Conservation (phyloP, 2,888 invertebrate genomes). For the Cephus sareptanus region DNA sequence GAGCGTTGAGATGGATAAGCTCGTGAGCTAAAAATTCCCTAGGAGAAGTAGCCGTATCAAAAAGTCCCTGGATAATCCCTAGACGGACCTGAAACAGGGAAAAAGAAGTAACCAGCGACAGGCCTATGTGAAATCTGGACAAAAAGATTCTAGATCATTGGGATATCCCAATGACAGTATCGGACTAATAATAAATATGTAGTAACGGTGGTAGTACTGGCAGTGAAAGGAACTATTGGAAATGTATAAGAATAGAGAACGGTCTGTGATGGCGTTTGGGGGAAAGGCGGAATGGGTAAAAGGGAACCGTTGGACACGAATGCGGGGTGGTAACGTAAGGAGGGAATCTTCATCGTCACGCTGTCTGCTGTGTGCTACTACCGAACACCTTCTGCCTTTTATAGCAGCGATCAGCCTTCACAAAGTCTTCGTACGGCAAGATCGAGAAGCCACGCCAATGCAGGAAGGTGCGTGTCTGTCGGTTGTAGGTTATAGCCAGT, state of each 20-base stretch:
- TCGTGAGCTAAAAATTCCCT: neutral
- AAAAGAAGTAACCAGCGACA: neutral
- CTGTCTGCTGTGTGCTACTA: slow-evolving; percentile 42
- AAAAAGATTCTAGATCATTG: neutral
- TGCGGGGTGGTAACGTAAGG: slow-evolving; percentile 23
- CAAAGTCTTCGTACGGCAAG: neutral
- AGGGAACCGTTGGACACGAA: neutral
- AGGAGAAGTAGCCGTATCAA: neutral
- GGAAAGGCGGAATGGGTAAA: slow-evolving; percentile 18
- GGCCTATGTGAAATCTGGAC: neutral
- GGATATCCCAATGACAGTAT: neutral
- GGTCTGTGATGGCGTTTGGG: slow-evolving; percentile 3
- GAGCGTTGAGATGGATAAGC: neutral
- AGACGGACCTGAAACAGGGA: neutral
- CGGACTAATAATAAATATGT: neutral
- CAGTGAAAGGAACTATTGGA: slow-evolving; percentile 9
- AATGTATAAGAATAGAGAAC: neutral
- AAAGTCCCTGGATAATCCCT: neutral
- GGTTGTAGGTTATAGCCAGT: neutral
- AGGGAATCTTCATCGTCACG: slow-evolving; percentile 47
- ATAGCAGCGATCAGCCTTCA: neutral
- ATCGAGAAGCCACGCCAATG: neutral
- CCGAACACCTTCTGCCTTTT: neutral
- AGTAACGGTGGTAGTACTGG: neutral
- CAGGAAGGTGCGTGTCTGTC: neutral